Evolutionary conservation across 2,888 invertebrate genomes (phyloP).

Genomic region (Buathra laborator): DNA sequence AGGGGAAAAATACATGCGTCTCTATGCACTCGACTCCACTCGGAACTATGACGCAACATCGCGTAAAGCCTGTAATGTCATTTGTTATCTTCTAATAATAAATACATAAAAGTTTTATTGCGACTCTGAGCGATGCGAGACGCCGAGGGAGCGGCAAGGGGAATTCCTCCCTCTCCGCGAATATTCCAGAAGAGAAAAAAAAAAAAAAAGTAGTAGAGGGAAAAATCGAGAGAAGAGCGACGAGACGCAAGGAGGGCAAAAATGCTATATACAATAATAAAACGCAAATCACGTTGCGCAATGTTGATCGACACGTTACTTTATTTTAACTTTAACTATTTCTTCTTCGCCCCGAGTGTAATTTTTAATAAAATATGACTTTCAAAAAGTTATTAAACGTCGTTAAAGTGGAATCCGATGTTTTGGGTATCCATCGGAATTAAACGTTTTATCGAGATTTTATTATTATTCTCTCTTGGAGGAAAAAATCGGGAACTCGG

Average conservation of each 20-base stretch:
- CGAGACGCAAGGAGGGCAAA: slow-evolving; percentile 55
- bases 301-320: slow-evolving; percentile 79
- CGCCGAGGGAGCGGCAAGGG: background rate
- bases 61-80: slow-evolving; percentile 75
- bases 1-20: slow-evolving; percentile 31
- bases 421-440: slow-evolving; percentile 77
- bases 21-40: slow-evolving; percentile 56
- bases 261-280: slow-evolving; percentile 79
- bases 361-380: slow-evolving; percentile 83
- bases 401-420: slow-evolving; percentile 80
- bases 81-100: slow-evolving; percentile 82
- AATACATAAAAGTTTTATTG: slow-evolving; percentile 81
- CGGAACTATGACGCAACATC: slow-evolving; percentile 71
- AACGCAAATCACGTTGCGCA: slow-evolving; percentile 84
- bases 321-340: slow-evolving; percentile 42
- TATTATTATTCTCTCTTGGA: too few relatives aligned
- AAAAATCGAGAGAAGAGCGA: slow-evolving; percentile 22
- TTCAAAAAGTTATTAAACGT: slow-evolving; percentile 82
- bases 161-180: background rate
- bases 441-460: background rate
- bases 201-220: background rate
- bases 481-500: background rate
- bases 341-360: background rate
- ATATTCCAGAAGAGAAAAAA: background rate
- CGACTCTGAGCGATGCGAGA: slow-evolving; percentile 69